These are phyloP conservation scores for Girardinus metallicus DNA, from an alignment of 2,797 vertebrate species.

Conservation along the genomic window DNA sequence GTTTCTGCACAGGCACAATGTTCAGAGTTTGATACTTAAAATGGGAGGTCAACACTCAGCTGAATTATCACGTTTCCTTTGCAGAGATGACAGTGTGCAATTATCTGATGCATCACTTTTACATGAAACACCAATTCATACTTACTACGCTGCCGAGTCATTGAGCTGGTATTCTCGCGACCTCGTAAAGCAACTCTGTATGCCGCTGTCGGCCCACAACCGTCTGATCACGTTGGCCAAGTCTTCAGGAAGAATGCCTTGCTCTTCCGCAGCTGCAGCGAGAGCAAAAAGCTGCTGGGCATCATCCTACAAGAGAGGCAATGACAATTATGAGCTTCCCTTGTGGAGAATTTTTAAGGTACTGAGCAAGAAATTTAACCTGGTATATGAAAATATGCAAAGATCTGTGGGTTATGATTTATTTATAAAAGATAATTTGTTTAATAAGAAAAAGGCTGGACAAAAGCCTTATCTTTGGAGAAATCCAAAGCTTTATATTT, in stretches of 20 bases:
- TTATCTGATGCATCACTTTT: not conserved
- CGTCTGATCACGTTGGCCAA: constrained; percentile 90
- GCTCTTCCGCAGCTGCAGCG: constrained; percentile 92
- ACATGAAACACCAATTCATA: constrained; percentile 48
- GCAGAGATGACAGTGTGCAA: not conserved
- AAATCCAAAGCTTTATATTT: not conserved
- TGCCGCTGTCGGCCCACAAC: constrained; percentile 92
- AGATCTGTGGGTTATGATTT: not conserved
- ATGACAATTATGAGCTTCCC: constrained; percentile 3
- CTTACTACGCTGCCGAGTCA: constrained; percentile 98
- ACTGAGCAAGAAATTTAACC: not conserved
- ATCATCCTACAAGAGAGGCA: constrained; percentile 86
- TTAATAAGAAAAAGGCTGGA: not conserved
- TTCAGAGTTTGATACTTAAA: constrained; percentile 1
- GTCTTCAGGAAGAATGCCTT: constrained; percentile 92
- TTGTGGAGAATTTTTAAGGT: not conserved
- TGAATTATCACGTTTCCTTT: not conserved
- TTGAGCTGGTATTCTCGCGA: constrained; percentile 98
- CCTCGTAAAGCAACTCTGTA: constrained; percentile 93
- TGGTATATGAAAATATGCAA: not conserved
- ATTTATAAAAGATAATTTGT: not conserved
- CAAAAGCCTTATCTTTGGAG: not conserved
- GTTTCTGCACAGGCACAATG: constrained; percentile 2
- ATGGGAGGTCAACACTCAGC: not conserved
- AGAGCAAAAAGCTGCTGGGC: constrained; percentile 95